Percentiles rank a stretch among this genome's conserved stretches.
Conservation (phyloP, 2,797 vertebrate species). For the Ficedula albicollis region DNA sequence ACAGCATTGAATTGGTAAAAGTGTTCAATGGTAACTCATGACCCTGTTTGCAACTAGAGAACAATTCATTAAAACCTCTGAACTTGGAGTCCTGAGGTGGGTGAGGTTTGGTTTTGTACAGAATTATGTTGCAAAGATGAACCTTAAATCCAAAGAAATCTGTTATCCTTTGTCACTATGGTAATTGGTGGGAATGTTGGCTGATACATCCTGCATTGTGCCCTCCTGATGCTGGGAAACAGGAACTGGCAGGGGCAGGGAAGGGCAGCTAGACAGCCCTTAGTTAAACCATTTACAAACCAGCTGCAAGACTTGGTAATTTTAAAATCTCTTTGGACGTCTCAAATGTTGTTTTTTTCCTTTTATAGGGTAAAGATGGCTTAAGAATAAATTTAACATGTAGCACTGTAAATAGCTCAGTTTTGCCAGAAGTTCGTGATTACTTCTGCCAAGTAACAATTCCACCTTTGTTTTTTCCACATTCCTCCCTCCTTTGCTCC, state of each 20-base stretch:
- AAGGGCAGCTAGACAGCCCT: not conserved
- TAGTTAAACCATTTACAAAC: not conserved
- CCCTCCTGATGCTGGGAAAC: not conserved
- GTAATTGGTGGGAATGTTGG: not conserved
- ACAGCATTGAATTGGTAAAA: not conserved
- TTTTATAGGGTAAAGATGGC: not conserved
- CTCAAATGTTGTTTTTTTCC: not conserved
- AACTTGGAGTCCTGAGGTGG: not conserved
- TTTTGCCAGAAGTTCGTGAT: not conserved
- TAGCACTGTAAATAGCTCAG: not conserved
- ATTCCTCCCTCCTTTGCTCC: not conserved
- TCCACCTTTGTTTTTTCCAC: not conserved
- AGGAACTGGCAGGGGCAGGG: not conserved
- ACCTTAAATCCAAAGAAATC: not conserved
- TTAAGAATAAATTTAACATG: not conserved
- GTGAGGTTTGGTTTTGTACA: not conserved
- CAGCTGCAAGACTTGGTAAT: not conserved
- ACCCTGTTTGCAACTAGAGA: not conserved
- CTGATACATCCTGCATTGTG: not conserved
- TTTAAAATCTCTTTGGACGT: not conserved
- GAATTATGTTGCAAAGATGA: not conserved
- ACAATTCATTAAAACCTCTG: not conserved
- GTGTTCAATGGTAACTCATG: not conserved
- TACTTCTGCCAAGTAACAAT: not conserved
- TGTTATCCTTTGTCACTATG: not conserved